Base-by-base conservation (phyloP, 2,113 vertebrate genomes). In the Stegastes partitus region DNA sequence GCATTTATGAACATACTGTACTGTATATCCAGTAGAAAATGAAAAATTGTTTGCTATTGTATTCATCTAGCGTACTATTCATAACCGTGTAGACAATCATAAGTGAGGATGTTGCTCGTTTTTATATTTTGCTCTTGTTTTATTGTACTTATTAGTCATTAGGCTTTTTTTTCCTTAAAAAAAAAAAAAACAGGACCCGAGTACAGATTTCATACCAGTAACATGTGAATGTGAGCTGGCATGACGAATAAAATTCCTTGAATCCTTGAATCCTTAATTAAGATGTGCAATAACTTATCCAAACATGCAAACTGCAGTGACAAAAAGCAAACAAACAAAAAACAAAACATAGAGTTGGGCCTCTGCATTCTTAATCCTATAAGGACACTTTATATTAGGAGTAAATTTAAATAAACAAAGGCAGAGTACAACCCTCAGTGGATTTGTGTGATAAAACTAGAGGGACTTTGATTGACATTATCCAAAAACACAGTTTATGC, bases 241-340 rank as follows among this genome's bases (percentile, higher is more conserved):
- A n/a, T n/a, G n/a, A n/a, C n/a, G n/a, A n/a, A n/a, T n/a, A n/a
- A n/a, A n/a, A n/a, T n/a, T n/a, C n/a, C n/a, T n/a, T n/a, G n/a
- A n/a, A n/a, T n/a, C n/a, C n/a, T n/a, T n/a, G n/a, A n/a, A n/a
- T n/a, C n/a, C n/a, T 44, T 26, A 21, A 77, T 71, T 28, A 59
- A 14, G 5, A 34, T 45, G 22, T 50, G 5, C 5, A 59, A 39
- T 51, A 4, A 58, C 74, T 47, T 54, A 37, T 65, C 58, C 53
- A 68, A 76, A 64, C 26, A 58, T 72, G 16, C 19, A 7, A 47
- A 72, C 53, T 75, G 16, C 7, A n/a, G 34, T 45, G 18, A 56
- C n/a, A n/a, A n/a, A n/a, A n/a, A n/a, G n/a, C n/a, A n/a, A n/a
- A n/a, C n/a, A n/a, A n/a, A n/a, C n/a, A 21, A 7, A 31, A 31